phyloP scores from a whole-genome alignment of 2,797 vertebrate genomes.

The Mycteria americana region DNA sequence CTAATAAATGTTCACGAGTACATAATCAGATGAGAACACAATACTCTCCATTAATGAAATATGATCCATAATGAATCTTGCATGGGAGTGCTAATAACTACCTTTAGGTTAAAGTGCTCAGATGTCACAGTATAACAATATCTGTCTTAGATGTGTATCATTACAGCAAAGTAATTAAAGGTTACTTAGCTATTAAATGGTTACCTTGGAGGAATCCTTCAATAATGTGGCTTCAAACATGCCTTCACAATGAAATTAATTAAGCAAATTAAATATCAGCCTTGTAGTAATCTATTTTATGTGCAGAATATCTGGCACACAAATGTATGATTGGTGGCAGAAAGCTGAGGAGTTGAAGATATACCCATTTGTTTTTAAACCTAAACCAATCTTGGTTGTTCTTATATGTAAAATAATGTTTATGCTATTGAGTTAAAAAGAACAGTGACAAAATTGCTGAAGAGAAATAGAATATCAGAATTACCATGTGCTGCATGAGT shows the following conservation, averaged over 20 bases:
- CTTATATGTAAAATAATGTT: neutral
- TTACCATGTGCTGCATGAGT: neutral
- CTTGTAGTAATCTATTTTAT: neutral
- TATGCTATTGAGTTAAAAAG: neutral
- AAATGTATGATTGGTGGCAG: neutral
- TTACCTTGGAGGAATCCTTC: slow-evolving; percentile 48
- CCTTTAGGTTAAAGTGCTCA: slow-evolving; percentile 49
- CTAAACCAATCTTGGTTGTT: neutral
- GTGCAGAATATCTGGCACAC: neutral
- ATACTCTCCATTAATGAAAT: slow-evolving; percentile 41
- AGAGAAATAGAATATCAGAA: neutral
- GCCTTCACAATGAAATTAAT: slow-evolving; percentile 25
- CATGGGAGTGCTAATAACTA: slow-evolving; percentile 35
- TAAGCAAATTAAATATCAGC: slow-evolving; percentile 14
- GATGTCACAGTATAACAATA: slow-evolving; percentile 33
- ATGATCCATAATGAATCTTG: slow-evolving; percentile 26
- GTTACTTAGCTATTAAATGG: slow-evolving; percentile 38
- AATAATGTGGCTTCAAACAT: slow-evolving; percentile 12
- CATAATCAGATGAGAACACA: slow-evolving; percentile 17
- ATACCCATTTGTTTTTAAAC: neutral
- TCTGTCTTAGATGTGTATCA: slow-evolving; percentile 39
- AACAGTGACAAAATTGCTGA: neutral
- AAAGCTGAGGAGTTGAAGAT: neutral
- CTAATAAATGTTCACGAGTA: neutral
- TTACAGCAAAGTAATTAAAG: slow-evolving; percentile 51